Percentiles rank a stretch among this genome's conserved stretches.
Evolutionary conservation across 2,113 vertebrate species (phyloP).

Genomic region (Hyaena hyaena): DNA sequence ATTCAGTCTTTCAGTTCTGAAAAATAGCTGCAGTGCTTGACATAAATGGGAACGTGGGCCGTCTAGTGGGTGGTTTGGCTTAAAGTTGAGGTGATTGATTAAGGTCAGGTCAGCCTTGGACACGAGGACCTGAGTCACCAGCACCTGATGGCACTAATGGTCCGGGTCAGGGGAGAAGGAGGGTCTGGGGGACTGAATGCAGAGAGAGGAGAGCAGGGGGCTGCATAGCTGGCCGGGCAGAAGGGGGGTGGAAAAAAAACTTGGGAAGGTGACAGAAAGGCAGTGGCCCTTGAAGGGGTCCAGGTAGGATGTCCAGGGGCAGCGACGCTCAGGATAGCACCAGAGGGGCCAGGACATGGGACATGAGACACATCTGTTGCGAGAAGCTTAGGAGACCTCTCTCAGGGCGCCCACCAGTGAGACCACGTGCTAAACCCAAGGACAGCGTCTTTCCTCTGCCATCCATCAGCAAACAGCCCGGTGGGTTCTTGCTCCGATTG

Average conservation of each 20-base stretch:
- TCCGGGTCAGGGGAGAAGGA: not conserved
- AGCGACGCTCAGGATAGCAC: not conserved
- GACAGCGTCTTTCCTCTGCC: not conserved
- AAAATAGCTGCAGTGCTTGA: not conserved
- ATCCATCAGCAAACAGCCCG: fast-evolving
- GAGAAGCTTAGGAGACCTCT: not conserved
- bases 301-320: not conserved
- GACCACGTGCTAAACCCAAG: not conserved
- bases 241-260: not conserved
- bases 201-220: not conserved
- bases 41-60: not conserved
- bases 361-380: not conserved
- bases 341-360: not conserved
- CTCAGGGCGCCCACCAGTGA: not conserved
- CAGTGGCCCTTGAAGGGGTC: not conserved
- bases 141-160: fast-evolving
- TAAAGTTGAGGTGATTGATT: not conserved
- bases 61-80: not conserved
- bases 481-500: not conserved
- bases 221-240: not conserved
- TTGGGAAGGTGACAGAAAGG: not conserved
- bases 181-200: not conserved
- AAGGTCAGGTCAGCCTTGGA: not conserved
- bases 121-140: not conserved
- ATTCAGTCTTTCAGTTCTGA: not conserved